Base-by-base conservation (phyloP, 2,888 invertebrate genomes). In the Rhagophthalmus giganteus region DNA sequence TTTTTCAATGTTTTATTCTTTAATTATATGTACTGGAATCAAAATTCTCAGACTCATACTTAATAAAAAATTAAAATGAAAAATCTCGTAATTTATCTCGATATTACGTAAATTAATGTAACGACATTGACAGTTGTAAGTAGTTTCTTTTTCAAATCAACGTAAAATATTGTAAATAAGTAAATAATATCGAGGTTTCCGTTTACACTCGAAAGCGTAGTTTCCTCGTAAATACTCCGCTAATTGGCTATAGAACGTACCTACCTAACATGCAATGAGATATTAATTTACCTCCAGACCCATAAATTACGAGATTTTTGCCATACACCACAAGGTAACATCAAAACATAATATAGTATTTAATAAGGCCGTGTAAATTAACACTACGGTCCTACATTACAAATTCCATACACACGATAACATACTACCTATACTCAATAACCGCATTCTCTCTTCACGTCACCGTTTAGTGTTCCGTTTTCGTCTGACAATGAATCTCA, bases 291-390 rank as follows among this genome's bases (percentile, higher is more conserved):
- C 65, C 60, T 58, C 57, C 58, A 56, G 54, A 51, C 44, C 52
- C 64, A 68, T 71, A 72, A 71, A 71, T 72, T 67, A 66, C 55
- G 57, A 54, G 60, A 72, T 71, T 71, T 71, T 72, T 71, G 67
- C 47, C 41, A 45, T 38, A 47, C 58, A 67, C 70, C 70, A 66
- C 72, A 68, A 70, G 70, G 68, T 67, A 67, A 63, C 68, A 68
- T 71, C 71, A 70, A 70, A 72, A 72, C 73, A 71, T 73, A 74
- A 74, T 74, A 74, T 74, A 74, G 70, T 73, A 74, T 74, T 74
- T 74, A 74, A 74, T 74, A 74, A 74, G 72, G 71, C 62, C 59
- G 63, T 64, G 68, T 69, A 72, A 72, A 73, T 74, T 74, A 74
- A 73, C 72, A 69, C 69, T 68, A 66, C 68, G 65, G 65, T 55